Conservation (phyloP, 2,888 invertebrate species). For the Tenodera sinensis region DNA sequence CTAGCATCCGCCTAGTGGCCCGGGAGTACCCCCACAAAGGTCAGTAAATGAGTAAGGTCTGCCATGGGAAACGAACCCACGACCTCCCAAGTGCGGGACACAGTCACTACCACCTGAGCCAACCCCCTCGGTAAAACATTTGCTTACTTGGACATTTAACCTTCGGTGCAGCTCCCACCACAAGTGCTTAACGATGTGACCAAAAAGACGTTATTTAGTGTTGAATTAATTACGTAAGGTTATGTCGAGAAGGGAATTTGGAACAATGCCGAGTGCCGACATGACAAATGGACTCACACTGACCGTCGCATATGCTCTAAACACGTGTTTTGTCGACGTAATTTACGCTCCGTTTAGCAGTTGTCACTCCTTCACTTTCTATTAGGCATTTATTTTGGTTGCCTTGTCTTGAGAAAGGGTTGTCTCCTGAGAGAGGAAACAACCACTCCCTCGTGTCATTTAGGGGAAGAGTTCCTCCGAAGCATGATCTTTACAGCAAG, state of each 20-base stretch:
- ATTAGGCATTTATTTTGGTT: not conserved
- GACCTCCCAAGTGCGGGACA: too few species aligned
- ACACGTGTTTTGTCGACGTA: not conserved
- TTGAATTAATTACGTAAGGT: not conserved
- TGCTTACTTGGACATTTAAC: too few species aligned
- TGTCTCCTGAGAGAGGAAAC: not conserved
- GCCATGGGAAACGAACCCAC: too few species aligned
- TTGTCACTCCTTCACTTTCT: not conserved
- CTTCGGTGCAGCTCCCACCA: too few species aligned
- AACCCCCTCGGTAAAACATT: too few species aligned
- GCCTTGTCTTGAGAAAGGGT: not conserved
- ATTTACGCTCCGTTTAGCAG: not conserved
- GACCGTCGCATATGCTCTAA: not conserved
- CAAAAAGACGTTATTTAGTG: not conserved
- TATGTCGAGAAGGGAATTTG: not conserved
- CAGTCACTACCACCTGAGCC: too few species aligned
- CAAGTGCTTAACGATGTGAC: not conserved
- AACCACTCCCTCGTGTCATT: not conserved
- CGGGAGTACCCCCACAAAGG: too few species aligned
- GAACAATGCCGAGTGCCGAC: not conserved
- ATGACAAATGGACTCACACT: not conserved
- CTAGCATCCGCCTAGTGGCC: too few species aligned
- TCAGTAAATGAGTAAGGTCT: too few species aligned
- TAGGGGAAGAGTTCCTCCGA: not conserved
- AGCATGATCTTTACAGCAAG: too few species aligned